Evolutionary conservation across 2,888 invertebrate genomes (phyloP).

Genomic region (Megastigmus dorsalis): DNA sequence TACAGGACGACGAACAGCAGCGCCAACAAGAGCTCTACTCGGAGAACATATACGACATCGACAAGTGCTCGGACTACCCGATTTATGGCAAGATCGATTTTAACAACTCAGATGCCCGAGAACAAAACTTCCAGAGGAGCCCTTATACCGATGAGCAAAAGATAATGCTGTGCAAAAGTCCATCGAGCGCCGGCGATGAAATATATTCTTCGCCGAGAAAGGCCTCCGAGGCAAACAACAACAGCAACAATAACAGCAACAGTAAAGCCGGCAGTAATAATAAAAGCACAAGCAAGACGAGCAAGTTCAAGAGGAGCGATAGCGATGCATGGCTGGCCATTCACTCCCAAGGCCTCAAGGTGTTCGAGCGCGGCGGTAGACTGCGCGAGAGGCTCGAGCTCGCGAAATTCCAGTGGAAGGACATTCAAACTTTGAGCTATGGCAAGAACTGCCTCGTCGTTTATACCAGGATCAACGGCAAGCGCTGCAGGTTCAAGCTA

Average conservation of each 20-base stretch:
- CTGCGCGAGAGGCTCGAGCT: slow-evolving; percentile 68
- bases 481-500: slow-evolving; percentile 82
- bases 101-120: slow-evolving; percentile 57
- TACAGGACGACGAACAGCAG: slow-evolving; percentile 25
- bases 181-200: slow-evolving; percentile 48
- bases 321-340: slow-evolving; percentile 74
- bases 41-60: slow-evolving; percentile 63
- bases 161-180: slow-evolving; percentile 49
- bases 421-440: slow-evolving; percentile 85
- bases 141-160: slow-evolving; percentile 61
- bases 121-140: slow-evolving; percentile 60
- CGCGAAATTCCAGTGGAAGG: slow-evolving; percentile 80
- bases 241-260: slow-evolving; percentile 59
- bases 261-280: slow-evolving; percentile 60
- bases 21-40: slow-evolving; percentile 45
- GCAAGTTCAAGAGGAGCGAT: slow-evolving; percentile 65
- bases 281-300: slow-evolving; percentile 58
- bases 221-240: slow-evolving; percentile 36
- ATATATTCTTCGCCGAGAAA: slow-evolving; percentile 58
- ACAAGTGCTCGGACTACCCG: slow-evolving; percentile 58
- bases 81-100: slow-evolving; percentile 62
- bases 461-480: slow-evolving; percentile 77
- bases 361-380: slow-evolving; percentile 71
- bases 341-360: slow-evolving; percentile 72
- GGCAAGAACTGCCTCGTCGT: slow-evolving; percentile 83